phyloP scores from a whole-genome alignment of 2,113 vertebrate species.

The Stercorarius parasiticus region DNA sequence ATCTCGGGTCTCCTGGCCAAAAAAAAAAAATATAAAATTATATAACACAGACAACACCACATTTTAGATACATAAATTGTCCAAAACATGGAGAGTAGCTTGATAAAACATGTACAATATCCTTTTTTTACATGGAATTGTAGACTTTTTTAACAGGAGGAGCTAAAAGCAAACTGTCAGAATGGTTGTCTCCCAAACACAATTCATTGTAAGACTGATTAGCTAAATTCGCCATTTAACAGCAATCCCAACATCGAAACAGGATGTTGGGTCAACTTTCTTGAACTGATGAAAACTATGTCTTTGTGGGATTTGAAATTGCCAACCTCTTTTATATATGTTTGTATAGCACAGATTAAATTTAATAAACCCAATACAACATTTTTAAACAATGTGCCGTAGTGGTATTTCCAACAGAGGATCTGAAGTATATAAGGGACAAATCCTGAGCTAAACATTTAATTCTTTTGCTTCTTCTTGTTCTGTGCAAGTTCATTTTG shows the following conservation, averaged over 20 bases:
- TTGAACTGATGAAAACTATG: neutral
- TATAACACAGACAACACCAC: conserved; percentile 82
- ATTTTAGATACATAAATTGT: conserved; percentile 83
- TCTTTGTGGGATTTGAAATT: conserved; percentile 34
- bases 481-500: conserved; percentile 64
- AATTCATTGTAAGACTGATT: conserved; percentile 63
- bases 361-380: conserved; percentile 44
- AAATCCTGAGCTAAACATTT: conserved; percentile 66
- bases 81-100: conserved; percentile 78
- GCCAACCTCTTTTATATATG: conserved; percentile 28
- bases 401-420: conserved; percentile 40
- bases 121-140: conserved; percentile 34
- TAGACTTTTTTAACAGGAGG: conserved; percentile 15
- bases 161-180: conserved; percentile 44
- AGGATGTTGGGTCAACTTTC: conserved; percentile 1
- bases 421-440: conserved; percentile 11
- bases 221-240: conserved; percentile 18
- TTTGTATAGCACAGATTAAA: neutral
- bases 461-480: conserved; percentile 53
- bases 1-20: conserved; percentile 71
- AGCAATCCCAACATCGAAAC: conserved; percentile 17
- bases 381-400: conserved; percentile 37
- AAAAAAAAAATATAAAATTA: conserved; percentile 69
- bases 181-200: conserved; percentile 45
- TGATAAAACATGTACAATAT: conserved; percentile 69